phyloP scores from a whole-genome alignment of 92 coral and sea anemone genomes.

The Pocillopora grandis region DNA sequence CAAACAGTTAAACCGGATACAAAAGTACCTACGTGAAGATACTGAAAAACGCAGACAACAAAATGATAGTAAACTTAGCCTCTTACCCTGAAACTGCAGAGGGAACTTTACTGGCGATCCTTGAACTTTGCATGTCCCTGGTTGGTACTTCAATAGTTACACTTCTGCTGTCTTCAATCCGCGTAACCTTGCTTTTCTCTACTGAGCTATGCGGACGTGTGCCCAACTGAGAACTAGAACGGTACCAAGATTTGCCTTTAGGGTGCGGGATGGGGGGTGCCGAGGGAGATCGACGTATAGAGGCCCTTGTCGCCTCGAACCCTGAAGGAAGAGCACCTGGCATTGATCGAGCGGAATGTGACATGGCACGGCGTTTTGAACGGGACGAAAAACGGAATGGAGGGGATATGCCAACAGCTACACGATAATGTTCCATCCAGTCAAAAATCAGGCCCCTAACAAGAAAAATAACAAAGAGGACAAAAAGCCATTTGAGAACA shows the following conservation, averaged over 20 bases:
- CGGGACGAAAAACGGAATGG: conserved; percentile 76
- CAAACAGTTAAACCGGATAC: no score
- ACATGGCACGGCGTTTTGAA: conserved; percentile 67
- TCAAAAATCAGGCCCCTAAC: conserved; percentile 82
- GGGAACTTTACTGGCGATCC: conserved; percentile 30
- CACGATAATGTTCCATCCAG: conserved; percentile 97
- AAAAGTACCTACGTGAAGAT: no score
- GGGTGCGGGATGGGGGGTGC: conserved; percentile 90
- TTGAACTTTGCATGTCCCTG: conserved; percentile 42
- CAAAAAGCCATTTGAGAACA: not conserved
- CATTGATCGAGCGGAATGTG: conserved; percentile 85
- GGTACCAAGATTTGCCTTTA: conserved; percentile 40
- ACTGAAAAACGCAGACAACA: no score
- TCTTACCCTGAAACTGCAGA: conserved; percentile 70
- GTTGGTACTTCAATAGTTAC: conserved; percentile 60
- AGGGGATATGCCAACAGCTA: conserved; percentile 83
- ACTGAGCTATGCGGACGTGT: conserved; percentile 71
- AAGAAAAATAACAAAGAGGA: not conserved
- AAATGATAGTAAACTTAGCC: not conserved
- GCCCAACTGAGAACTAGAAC: conserved; percentile 39
- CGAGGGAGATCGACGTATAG: conserved; percentile 82
- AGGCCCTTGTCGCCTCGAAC: conserved; percentile 40
- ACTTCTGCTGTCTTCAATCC: conserved; percentile 26
- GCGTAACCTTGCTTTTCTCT: conserved; percentile 14
- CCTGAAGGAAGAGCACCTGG: conserved; percentile 88